A percentile compares a stretch with the other conserved stretches of the same genome.
Conservation (phyloP, 2,113 vertebrate genomes). For the Stegostoma tigrinum region DNA sequence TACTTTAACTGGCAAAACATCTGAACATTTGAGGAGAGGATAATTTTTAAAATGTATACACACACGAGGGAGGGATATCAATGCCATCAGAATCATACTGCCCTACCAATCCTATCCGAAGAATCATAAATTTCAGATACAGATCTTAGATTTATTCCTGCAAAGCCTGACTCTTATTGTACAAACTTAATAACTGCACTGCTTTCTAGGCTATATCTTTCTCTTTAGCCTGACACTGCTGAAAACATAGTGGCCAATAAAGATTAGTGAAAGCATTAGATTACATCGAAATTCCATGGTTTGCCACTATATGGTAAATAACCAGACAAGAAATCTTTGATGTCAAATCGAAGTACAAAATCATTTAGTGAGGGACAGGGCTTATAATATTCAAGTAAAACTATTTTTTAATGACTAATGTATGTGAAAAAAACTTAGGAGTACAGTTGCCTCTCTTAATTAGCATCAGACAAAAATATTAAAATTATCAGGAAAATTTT, state of each 20-base stretch:
- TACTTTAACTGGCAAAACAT: constrained; percentile 19
- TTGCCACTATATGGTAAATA: neutral
- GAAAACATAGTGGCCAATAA: constrained; percentile 66
- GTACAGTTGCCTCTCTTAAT: neutral
- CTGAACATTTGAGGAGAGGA: constrained; percentile 21
- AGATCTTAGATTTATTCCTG: constrained; percentile 77
- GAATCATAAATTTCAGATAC: constrained; percentile 73
- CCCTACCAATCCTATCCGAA: constrained; percentile 87
- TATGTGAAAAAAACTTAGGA: neutral
- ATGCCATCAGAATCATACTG: constrained; percentile 81
- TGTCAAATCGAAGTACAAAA: neutral
- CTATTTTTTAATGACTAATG: neutral
- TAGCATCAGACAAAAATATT: neutral
- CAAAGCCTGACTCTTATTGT: constrained; percentile 81
- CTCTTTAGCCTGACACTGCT: constrained; percentile 69
- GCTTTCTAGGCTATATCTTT: constrained; percentile 65
- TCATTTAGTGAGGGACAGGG: neutral
- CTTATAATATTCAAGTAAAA: neutral
- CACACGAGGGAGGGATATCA: neutral
- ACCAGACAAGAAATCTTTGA: neutral
- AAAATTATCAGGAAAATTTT: neutral
- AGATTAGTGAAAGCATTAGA: constrained; percentile 11
- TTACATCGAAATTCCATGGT: neutral
- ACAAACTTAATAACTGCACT: constrained; percentile 80
- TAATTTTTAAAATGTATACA: neutral